Conservation (phyloP, 2,888 invertebrate genomes). For the Cheilosia impressa region DNA sequence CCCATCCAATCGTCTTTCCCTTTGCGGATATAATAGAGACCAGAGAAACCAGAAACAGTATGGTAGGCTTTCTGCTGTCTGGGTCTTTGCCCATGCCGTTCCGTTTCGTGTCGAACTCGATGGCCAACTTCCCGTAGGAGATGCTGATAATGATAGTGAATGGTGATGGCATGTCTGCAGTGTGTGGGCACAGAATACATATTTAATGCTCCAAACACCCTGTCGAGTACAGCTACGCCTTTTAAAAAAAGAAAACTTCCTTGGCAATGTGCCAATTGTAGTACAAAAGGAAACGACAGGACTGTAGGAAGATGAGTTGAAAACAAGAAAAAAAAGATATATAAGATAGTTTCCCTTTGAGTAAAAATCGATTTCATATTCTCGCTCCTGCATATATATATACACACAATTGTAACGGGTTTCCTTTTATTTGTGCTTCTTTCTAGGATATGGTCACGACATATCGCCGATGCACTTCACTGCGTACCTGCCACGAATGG, state of each 20-base stretch:
- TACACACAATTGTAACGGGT: slow-evolving; percentile 35
- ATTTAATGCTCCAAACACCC: slow-evolving; percentile 67
- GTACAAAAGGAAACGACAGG: slow-evolving; percentile 18
- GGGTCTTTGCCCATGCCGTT: slow-evolving; percentile 38
- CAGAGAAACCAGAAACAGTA: slow-evolving; percentile 43
- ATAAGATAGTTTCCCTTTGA: slow-evolving; percentile 34
- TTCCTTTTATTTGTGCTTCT: slow-evolving; percentile 79
- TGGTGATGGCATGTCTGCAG: slow-evolving; percentile 74
- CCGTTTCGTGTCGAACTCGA: slow-evolving; percentile 68
- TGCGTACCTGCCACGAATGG: slow-evolving; percentile 88
- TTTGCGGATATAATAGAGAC: slow-evolving; percentile 49
- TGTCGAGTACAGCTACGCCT: slow-evolving; percentile 8
- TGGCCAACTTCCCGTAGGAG: slow-evolving; percentile 75
- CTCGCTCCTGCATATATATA: slow-evolving; percentile 16
- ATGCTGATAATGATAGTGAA: slow-evolving; percentile 70
- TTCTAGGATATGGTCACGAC: slow-evolving; percentile 90
- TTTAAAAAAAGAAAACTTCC: slow-evolving; percentile 38
- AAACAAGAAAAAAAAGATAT: slow-evolving; percentile 20
- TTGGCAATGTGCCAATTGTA: slow-evolving; percentile 73
- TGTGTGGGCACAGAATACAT: slow-evolving; percentile 73
- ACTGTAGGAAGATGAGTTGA: slow-evolving; percentile 29
- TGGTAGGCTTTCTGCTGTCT: slow-evolving; percentile 73
- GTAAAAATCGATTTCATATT: slow-evolving; percentile 59
- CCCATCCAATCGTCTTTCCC: slow-evolving; percentile 6
- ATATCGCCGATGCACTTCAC: slow-evolving; percentile 91